Conservation (phyloP, 1,140 invertebrate species). For the Chlorops oryzae region DNA sequence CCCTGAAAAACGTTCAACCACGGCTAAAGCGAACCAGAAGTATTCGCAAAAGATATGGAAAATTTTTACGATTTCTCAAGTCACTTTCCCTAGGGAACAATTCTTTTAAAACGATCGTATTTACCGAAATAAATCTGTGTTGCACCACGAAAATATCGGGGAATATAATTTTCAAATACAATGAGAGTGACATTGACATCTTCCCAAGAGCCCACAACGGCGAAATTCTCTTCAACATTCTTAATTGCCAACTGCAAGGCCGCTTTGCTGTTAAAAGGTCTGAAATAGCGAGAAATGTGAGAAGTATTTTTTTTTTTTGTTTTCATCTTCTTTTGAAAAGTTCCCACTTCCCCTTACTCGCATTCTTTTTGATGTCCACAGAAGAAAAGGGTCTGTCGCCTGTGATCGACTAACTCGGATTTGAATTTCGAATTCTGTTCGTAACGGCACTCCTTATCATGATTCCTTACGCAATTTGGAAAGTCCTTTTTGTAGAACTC, state of each 20-base stretch:
- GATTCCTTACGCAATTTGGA: slow-evolving; percentile 72
- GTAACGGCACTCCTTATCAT: slow-evolving; percentile 78
- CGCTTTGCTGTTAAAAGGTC: slow-evolving; percentile 72
- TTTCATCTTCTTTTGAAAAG: background rate
- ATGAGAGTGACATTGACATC: slow-evolving; percentile 74
- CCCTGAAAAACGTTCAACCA: too few relatives aligned
- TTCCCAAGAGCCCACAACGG: slow-evolving; percentile 78
- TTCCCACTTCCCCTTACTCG: slow-evolving; percentile 56
- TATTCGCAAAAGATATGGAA: too few relatives aligned
- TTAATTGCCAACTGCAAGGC: slow-evolving; percentile 73
- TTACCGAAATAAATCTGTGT: slow-evolving; percentile 68
- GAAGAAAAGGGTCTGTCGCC: slow-evolving; percentile 68
- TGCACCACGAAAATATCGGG: slow-evolving; percentile 71
- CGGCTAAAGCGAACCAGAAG: too few relatives aligned
- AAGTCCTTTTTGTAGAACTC: slow-evolving; percentile 82
- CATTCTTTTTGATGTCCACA: slow-evolving; percentile 80
- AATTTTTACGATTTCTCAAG: too few relatives aligned
- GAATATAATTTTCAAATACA: slow-evolving; percentile 75
- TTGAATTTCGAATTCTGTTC: slow-evolving; percentile 68
- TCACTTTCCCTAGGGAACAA: too few relatives aligned
- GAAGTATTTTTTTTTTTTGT: background rate
- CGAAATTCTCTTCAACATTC: slow-evolving; percentile 75
- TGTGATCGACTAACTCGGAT: slow-evolving; percentile 67
- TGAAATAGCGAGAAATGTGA: slow-evolving; percentile 42
- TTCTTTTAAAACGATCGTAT: too few relatives aligned